phyloP scores from a whole-genome alignment of 2,797 vertebrate genomes.

The Apogon talboti region DNA sequence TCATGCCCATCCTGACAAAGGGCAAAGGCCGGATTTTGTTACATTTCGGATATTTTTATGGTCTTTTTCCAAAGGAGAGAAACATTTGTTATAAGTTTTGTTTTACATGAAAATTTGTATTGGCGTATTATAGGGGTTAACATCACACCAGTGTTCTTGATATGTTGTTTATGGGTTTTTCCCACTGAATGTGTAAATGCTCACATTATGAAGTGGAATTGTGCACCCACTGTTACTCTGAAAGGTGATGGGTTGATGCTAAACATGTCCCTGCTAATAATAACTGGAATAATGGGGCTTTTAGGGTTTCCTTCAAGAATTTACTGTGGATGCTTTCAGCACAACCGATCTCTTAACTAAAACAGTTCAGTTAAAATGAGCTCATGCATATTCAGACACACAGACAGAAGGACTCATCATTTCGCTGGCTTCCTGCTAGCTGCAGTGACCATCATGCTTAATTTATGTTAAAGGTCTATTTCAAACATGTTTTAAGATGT shows the following conservation, averaged over 20 bases:
- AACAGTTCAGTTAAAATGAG: conserved; percentile 33
- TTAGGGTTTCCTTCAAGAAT: conserved; percentile 24
- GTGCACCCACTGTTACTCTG: conserved; percentile 27
- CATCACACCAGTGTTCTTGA: conserved; percentile 31
- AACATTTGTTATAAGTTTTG: conserved; percentile 65
- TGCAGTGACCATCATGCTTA: conserved; percentile 40
- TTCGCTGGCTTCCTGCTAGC: conserved; percentile 38
- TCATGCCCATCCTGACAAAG: conserved; percentile 29
- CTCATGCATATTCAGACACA: conserved; percentile 14
- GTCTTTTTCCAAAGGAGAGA: conserved; percentile 60
- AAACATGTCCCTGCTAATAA: conserved; percentile 27
- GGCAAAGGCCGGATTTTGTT: conserved; percentile 65
- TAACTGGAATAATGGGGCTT: conserved; percentile 20
- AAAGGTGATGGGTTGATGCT: conserved; percentile 37
- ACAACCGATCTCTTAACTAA: conserved; percentile 23
- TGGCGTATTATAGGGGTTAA: conserved; percentile 43
- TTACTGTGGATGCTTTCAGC: conserved; percentile 17
- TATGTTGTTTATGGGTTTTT: conserved; percentile 31
- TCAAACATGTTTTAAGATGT: background rate
- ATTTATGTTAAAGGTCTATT: conserved; percentile 46
- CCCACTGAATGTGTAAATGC: conserved; percentile 71
- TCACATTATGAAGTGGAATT: conserved; percentile 76
- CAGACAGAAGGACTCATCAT: conserved; percentile 21
- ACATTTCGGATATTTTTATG: conserved; percentile 74
- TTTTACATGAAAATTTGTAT: conserved; percentile 62